Evolutionary conservation across 2,113 vertebrate species (phyloP).

Genomic region (Callithrix jacchus): DNA sequence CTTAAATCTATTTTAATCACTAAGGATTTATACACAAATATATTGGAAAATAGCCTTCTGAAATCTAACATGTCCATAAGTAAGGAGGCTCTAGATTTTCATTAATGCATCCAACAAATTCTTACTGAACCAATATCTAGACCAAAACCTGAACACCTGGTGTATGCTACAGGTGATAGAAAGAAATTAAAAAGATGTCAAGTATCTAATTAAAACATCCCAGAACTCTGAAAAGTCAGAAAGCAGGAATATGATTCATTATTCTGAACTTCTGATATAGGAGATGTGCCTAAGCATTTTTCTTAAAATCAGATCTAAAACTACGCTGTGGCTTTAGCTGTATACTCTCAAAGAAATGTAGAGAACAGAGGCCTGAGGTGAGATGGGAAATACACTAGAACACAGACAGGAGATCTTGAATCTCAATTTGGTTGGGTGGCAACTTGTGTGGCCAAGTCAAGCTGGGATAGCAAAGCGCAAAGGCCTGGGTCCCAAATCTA

Average conservation of each 20-base stretch:
- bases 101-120: conserved; percentile 11
- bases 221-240: background rate
- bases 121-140: background rate
- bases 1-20: background rate
- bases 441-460: background rate
- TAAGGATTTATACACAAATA: background rate
- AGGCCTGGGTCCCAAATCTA: background rate
- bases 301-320: background rate
- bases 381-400: background rate
- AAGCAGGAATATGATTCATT: background rate
- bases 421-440: background rate
- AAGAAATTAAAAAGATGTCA: background rate
- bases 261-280: background rate
- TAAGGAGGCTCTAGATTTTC: background rate
- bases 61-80: background rate
- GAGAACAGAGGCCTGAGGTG: background rate
- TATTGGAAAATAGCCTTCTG: background rate
- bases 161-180: background rate
- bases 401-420: background rate
- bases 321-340: background rate
- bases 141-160: background rate
- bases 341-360: background rate
- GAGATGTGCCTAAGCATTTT: background rate
- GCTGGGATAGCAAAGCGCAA: background rate
- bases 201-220: background rate